phyloP scores from a whole-genome alignment of 2,113 vertebrate species.

The Sorex araneus region DNA sequence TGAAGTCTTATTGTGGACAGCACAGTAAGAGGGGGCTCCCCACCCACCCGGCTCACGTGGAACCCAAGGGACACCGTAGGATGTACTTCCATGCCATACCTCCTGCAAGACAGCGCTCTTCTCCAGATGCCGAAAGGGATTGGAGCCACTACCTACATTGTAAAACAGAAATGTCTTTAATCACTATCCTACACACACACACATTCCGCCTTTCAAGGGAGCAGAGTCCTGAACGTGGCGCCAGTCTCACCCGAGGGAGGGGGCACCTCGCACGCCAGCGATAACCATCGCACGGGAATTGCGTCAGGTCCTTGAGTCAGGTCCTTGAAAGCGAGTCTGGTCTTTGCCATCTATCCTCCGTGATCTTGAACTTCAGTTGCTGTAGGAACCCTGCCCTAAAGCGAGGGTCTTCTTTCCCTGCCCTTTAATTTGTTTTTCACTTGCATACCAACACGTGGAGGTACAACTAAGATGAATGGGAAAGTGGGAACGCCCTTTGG shows the following conservation, averaged over 20 bases:
- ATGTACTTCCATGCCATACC: slow-evolving; percentile 86
- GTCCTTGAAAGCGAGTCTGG: slow-evolving; percentile 1
- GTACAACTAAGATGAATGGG: slow-evolving; percentile 30
- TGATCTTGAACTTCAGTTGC: slow-evolving; percentile 11
- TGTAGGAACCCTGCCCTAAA: slow-evolving; percentile 23
- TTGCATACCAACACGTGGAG: not conserved
- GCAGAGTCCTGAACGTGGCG: not conserved
- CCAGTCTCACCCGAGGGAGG: slow-evolving; percentile 28
- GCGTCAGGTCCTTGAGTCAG: not conserved
- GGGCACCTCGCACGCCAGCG: slow-evolving; percentile 23
- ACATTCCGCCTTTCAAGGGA: not conserved
- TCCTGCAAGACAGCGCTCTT: slow-evolving; percentile 98
- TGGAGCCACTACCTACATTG: slow-evolving; percentile 95
- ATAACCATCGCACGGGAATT: not conserved
- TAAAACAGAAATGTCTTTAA: slow-evolving; percentile 60
- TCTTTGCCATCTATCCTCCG: not conserved
- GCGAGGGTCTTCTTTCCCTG: slow-evolving; percentile 31
- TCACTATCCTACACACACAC: not conserved
- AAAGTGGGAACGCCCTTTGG: not conserved
- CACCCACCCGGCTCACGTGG: not conserved
- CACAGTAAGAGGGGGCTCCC: not conserved
- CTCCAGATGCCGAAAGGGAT: slow-evolving; percentile 98
- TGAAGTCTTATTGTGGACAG: slow-evolving; percentile 22
- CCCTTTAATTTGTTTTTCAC: not conserved
- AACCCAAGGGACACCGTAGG: not conserved